Evolutionary conservation across 1,140 invertebrate genomes (phyloP), one percentile per base, ranked within the genome.

Genomic region (Metaphire vulgaris): DNA sequence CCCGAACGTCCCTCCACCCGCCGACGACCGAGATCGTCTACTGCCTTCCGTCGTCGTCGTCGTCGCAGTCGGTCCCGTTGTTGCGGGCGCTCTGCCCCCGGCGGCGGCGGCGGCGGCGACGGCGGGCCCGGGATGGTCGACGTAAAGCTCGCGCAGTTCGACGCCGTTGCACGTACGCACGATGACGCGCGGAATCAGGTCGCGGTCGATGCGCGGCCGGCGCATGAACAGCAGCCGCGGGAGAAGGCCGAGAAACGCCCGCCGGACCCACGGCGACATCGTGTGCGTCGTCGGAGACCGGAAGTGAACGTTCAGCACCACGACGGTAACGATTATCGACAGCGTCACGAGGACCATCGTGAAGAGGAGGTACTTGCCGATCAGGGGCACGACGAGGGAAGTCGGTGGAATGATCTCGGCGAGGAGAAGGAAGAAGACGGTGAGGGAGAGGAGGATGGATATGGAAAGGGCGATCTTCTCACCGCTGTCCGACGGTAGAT

Each of bases 341-440:
- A 98, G 89, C 41, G 97, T 99, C 75, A 99, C 97, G 76, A 99
- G 90, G 83, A 99, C 97, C 96, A 99, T 99, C 72, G 98, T 98
- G 86, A 99, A 99, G 83, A 99, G 90, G 56, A 99, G 90, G 89
- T 99, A 99, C 89, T 99, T 99, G 78, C 97, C 97, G 74, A 99
- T 90, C 26, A 99, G 89, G 29, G 97, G 97, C 67, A 99, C 96
- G 33, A 98, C 96, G 77, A 99, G 88, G 26, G 95, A 98, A 33
- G 97, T 99, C 6, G 98, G 97, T 16, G 98, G 97, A 82, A 99
- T 99, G 81, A 99, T 97, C 87, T 97, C 95, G 72, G 97, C 96
- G 70, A 99, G 92, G 84, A 99, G 89, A 33, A 99, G 89, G 89
- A 99, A 99, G 90, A 99, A 99, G 89, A 99, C 97, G 88, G 98